Base-by-base conservation (phyloP, 2,888 invertebrate genomes). In the Sinotaia quadrata region DNA sequence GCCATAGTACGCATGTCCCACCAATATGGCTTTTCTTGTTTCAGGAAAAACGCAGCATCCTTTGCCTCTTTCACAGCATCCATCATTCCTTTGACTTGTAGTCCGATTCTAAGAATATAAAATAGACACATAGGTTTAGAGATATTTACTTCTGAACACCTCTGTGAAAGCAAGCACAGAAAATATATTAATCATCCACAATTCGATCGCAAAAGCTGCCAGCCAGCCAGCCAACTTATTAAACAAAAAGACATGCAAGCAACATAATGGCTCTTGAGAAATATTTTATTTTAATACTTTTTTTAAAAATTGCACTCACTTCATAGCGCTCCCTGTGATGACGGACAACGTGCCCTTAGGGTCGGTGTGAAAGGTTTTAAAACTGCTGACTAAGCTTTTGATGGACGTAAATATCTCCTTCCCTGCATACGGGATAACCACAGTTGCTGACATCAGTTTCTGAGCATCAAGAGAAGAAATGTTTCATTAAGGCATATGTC, bases 1-100 rank as follows among this genome's bases (percentile, higher is more conserved):
- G 74, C 61, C 21, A 75, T 61, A 18, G 34, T 69, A 7, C 58
- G 71, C 36, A 82, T 58, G 60, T 81, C 77, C 75, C 74, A 78
- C 82, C 82, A 82, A 56, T 80, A 75, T 0, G 82, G 81, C 31
- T 75, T 77, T 68, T 66, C 69, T 76, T 77, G 74, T 72, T 75
- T 76, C 27, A 75, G 56, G 58, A 79, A 79, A 67, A 79, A 79
- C 37, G 77, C 76, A 10, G 76, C 77, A 24, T 78, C 73, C 49
- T 75, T 75, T 18, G 74, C 75, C 41, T 78, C 75, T 62, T 78
- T 72, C 57, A 78, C 73, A 21, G 76, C 78, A 29, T 78, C 74
- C 21, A 80, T 65, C 8, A 78, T 59, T 4, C 66, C 66, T 34
- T 67, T 75, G 3, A 78, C 73, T 31, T 75, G 66, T 18, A 62